A percentile compares a stretch with the other conserved stretches of the same genome.
Evolutionary conservation across 2,113 vertebrate species (phyloP).

Genomic region (Tor tambroides): DNA sequence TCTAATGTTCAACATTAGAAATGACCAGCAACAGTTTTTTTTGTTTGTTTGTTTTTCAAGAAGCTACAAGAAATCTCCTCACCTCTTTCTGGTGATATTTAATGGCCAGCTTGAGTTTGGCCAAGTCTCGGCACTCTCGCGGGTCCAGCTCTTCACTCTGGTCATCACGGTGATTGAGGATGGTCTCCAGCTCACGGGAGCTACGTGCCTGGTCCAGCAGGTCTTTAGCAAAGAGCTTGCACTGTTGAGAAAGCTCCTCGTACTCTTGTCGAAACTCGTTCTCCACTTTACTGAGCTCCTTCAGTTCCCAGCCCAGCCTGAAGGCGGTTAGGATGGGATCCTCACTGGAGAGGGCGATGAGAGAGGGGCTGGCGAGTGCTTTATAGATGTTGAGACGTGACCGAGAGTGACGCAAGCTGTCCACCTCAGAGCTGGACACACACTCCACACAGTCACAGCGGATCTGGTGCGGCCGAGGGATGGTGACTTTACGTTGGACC

Average conservation of each 20-base stretch:
- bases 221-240: constrained; percentile 96
- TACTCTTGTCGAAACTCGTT: constrained; percentile 98
- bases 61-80: constrained; percentile 56
- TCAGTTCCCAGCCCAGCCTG: constrained; percentile 94
- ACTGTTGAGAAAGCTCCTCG: constrained; percentile 97
- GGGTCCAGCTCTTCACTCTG: constrained; percentile 93
- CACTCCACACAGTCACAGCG: constrained; percentile 96
- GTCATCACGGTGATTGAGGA: constrained; percentile 94
- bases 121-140: constrained; percentile 90
- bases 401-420: constrained; percentile 92
- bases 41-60: no score
- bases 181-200: constrained; percentile 92
- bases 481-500: constrained; percentile 90
- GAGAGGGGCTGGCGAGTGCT: constrained; percentile 91
- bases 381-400: constrained; percentile 97
- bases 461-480: constrained; percentile 94
- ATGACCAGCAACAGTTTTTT: neutral
- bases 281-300: constrained; percentile 97
- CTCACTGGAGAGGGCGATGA: constrained; percentile 92
- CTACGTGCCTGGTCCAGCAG: constrained; percentile 96
- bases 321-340: constrained; percentile 89
- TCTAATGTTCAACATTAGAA: neutral
- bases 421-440: constrained; percentile 94
- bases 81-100: constrained; percentile 99
- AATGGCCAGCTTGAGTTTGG: constrained; percentile 97